Evolutionary conservation across 2,888 invertebrate species (phyloP), one percentile per base, ranked within the genome.

Genomic region (Dynastes tityus): DNA sequence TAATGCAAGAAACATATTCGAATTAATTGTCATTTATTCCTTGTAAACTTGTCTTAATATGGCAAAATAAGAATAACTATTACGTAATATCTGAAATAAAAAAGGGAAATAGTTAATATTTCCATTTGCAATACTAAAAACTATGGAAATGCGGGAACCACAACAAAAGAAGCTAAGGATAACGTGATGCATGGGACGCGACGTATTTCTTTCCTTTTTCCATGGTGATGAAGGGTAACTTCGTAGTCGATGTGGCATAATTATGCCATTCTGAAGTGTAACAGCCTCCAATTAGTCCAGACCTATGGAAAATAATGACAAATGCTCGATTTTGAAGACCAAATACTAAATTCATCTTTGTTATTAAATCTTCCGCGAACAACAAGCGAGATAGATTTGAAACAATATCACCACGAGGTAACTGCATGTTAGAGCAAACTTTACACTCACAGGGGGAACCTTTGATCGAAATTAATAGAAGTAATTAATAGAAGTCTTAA

Each of bases 321-420:
- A 29, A 27, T 2, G 4, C 1, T 4, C 2, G 5, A 22, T 55
- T 3, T 32, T 55, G 5, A 55, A 22, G n/a, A 53, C 2, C 5
- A 5, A 13, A 4, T n/a, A 13, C 4, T 55, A 32, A 32, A 63
- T 11, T 11, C 79, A 84, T 83, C 79, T 83, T 81, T 32, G 81
- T 27, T 67, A 82, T 80, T 27, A 85, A 80, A 77, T 83, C 82
- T 61, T 85, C 84, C 32, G 83, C 83, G 70, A 82, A 84, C 83
- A 84, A 77, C 83, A 84, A 73, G 37, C 49, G 68, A 68, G 49
- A 29, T 68, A 68, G 4, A 51, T 83, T 83, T 76, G 83, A 80
- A 11, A 78, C 78, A 16, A 83, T 76, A 77, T 85, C 82, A 40
- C 74, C 58, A 83, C 61, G 1, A 68, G 29, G 13, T 68, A 68